Evolutionary conservation across 2,113 vertebrate genomes (phyloP).

Genomic region (human): GRCh38 chr1:235195001-235195500

Average conservation of each 20-base stretch:
- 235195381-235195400: no score
- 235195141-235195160: neutral
- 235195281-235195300: neutral
- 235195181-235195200: slow-evolving; percentile 7
- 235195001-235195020: neutral
- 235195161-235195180: neutral
- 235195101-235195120: neutral
- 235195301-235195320: neutral
- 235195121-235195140: neutral
- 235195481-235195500: no score
- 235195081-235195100: neutral
- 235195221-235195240: neutral
- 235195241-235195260: neutral
- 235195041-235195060: neutral
- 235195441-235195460: no score
- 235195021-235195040: neutral
- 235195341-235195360: no score
- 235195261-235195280: neutral
- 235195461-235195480: no score
- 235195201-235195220: neutral
- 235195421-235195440: no score
- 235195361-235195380: no score
- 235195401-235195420: neutral
- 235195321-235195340: no score
- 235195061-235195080: neutral